Base-by-base conservation (phyloP, 2,888 invertebrate genomes). In the Dexiosoma caninum region DNA sequence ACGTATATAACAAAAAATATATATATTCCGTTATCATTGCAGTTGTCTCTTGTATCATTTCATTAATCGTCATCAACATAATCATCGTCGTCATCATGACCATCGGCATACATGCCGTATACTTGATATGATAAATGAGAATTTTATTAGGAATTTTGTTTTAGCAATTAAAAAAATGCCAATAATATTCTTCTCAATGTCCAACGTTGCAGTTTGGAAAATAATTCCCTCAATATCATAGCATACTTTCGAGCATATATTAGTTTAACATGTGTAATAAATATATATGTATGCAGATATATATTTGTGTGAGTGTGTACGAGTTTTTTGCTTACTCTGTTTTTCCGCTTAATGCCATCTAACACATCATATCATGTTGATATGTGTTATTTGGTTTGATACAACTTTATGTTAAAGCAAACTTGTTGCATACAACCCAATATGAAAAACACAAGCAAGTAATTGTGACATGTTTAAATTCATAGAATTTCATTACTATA, bases 71-170 rank as follows among this genome's bases (percentile, higher is more conserved):
- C 32, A 32, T 71, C 19, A 71, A 53, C 51, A 8, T 44, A 21
- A 32, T 71, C 19, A 40, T 49, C 44, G 46, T 23, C 42, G n/a
- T 30, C 42, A 27, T 46, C 59, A 66, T 55, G 32, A 30, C 14
- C 32, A 12, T 60, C 6, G 71, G 9, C 62, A 62, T 77, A 64
- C 77, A 72, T 77, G 81, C 57, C 81, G 77, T 77, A 81, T 81
- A 81, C 81, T 67, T 81, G 69, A 81, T 69, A 53, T 69, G 9
- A 67, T 62, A 51, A 64, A 64, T 64, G n/a, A 60, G n/a, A n/a
- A n/a, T n/a, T n/a, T n/a, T n/a, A n/a, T n/a, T n/a, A n/a, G n/a
- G n/a, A n/a, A n/a, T n/a, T n/a, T n/a, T n/a, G n/a, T n/a, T n/a
- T n/a, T n/a, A n/a, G n/a, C n/a, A n/a, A n/a, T n/a, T n/a, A n/a